phyloP scores from a whole-genome alignment of 1,140 invertebrate genomes.

The Diprion similis region DNA sequence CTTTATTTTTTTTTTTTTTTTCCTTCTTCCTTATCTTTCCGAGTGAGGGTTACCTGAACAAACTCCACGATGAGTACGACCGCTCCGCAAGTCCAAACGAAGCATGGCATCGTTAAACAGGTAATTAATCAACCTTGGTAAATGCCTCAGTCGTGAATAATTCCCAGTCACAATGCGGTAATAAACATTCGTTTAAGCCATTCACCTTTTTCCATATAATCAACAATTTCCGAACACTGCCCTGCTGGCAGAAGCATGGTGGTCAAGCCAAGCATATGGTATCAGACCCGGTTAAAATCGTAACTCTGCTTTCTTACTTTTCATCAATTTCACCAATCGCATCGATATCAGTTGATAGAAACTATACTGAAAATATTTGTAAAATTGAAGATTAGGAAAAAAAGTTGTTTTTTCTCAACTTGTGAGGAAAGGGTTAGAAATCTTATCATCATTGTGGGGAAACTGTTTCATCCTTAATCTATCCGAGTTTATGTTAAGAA shows the following conservation, averaged over 20 bases:
- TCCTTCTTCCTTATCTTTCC: constrained; percentile 18
- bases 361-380: too few relatives aligned
- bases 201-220: background rate
- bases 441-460: too few relatives aligned
- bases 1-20: background rate
- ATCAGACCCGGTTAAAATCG: background rate
- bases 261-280: constrained; percentile 26
- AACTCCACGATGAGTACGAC: constrained; percentile 58
- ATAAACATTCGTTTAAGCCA: background rate
- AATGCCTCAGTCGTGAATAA: background rate
- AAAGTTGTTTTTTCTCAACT: too few relatives aligned
- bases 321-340: constrained; percentile 55
- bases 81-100: constrained; percentile 47
- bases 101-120: constrained; percentile 67
- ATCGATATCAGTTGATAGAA: constrained; percentile 53
- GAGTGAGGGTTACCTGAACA: constrained; percentile 21
- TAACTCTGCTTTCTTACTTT: constrained; percentile 20
- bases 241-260: constrained; percentile 13
- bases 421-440: too few relatives aligned
- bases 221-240: background rate
- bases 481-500: too few relatives aligned
- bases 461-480: too few relatives aligned
- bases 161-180: background rate
- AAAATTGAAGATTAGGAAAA: too few relatives aligned
- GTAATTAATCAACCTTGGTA: constrained; percentile 42